Base-by-base conservation (phyloP, 2,888 invertebrate species). In the Eupithecia subumbrata region DNA sequence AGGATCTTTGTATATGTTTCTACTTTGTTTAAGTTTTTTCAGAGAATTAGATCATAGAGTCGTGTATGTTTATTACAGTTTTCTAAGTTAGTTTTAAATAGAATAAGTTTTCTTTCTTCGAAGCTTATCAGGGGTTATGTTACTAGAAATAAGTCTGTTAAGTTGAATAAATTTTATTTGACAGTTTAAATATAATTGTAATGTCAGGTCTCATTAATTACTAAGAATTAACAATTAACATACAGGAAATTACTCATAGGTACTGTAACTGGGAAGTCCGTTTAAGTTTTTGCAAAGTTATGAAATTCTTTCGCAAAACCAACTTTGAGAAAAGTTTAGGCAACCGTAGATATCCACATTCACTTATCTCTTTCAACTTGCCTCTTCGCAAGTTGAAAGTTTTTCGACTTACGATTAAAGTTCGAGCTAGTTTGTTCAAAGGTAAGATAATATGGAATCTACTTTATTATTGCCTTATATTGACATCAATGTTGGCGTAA, bases 371-470 rank as follows among this genome's bases (percentile, higher is more conserved):
- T 30, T 30, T 30, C 30, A 30, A 30, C 30, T 30, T 71, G 77
- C 76, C 72, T 78, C 77, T 69, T 80, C 81, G 83, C 25, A 82
- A 81, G 84, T 80, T 34, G 18, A 81, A 92, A 92, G 89, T 90
- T 92, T 92, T 92, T 91, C 87, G 83, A 90, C 90, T 90, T 86
- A 85, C 86, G 83, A 85, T 86, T 60, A 60, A 60, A 86, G 88
- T 86, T 89, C 81, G 81, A 78, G 72, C 80, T 87, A 86, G 87
- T 90, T 88, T 85, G 78, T 78, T 71, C 16, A 22, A 73, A 73
- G 82, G 63, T 78, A 75, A 72, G 73, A 68, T 80, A 80, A 74
- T 83, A 72, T 84, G 83, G 88, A 88, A 52, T 64, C 40, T n/a
- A 71, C 63, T 76, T 67, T 56, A 22, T 3, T 1, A 2, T 56